Evolutionary conservation across 1,140 invertebrate species (phyloP).

Genomic region (Anastrepha obliqua): DNA sequence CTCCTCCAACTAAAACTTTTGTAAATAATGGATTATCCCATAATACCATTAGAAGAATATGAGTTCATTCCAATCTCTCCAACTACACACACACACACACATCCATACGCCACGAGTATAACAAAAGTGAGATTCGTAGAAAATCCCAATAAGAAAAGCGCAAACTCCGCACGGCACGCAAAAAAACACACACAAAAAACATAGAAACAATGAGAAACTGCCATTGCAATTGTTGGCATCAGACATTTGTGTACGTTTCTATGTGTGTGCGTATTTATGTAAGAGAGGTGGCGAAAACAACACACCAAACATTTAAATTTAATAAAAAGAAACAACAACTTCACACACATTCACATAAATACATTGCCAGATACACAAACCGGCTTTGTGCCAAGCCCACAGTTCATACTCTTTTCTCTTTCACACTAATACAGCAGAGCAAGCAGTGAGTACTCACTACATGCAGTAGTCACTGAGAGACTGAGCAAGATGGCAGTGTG

Average conservation of each 20-base stretch:
- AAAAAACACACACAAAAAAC: neutral
- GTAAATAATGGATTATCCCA: constrained; percentile 21
- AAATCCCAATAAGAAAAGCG: neutral
- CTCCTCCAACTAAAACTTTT: neutral
- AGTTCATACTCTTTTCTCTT: neutral
- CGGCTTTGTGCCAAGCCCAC: neutral
- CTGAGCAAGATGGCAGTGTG: neutral
- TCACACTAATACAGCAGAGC: neutral
- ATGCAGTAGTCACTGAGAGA: neutral
- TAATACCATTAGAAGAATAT: neutral
- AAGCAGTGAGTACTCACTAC: no score
- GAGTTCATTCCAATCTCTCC: neutral
- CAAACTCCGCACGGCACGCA: neutral
- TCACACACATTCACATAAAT: neutral
- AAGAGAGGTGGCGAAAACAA: constrained; percentile 37
- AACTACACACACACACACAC: neutral
- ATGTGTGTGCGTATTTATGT: neutral
- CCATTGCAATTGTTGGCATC: constrained; percentile 47
- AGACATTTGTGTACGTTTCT: neutral
- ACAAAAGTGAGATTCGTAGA: no score
- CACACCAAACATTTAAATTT: constrained; percentile 21
- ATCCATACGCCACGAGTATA: neutral
- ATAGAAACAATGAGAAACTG: constrained; percentile 36
- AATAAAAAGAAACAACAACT: constrained; percentile 30
- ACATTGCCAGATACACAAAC: neutral